Evolutionary conservation across 37 sponge, comb jelly and placozoan species (phyloP), one percentile per base, ranked within the genome.

Genomic region (Dysidea cf. avara): DNA sequence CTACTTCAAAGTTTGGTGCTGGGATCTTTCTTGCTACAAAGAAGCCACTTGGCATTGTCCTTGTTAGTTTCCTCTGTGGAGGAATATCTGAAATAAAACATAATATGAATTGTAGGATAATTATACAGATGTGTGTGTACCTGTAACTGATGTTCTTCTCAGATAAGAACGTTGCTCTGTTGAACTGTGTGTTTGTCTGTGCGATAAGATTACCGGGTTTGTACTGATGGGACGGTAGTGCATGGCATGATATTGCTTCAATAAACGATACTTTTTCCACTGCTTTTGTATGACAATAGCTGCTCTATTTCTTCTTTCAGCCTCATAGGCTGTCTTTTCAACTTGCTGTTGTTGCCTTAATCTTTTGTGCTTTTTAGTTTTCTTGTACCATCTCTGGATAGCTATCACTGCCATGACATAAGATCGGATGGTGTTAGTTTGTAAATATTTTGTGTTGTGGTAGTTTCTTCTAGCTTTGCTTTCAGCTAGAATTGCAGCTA

Each of bases 351-450:
- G 66, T 37, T 67, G 46, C 21, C 28, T 1, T 26, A 50, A 18
- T 39, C 24, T 56, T 25, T 53, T n/a, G 30, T n/a, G 14, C 1
- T 18, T 35, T 35, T 70, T 90, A 64, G 59, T 61, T 4, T 50
- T 24, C 2, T 72, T 37, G 58, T 48, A 90, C 9, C 81, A 66
- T 81, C 81, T 68, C 53, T 90, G 90, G 13, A 90, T 84, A 26
- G 40, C 54, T 1, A 71, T 32, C 0, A 85, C 90, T 38, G 90
- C 90, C 4, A 71, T 47, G n/a, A 63, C 24, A 50, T 84, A 72
- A 5, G 61, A 61, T 4, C 81, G 81, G 17, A 90, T 65, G 0
- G 73, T 76, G 2, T 0, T 17, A 20, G 68, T 90, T 34, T 84
- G 71, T 21, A 37, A 29, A 22, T 63, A 83, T 67, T 81, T 70